phyloP scores from a whole-genome alignment of 2,113 vertebrate species.

The Dicerorhinus sumatrensis region DNA sequence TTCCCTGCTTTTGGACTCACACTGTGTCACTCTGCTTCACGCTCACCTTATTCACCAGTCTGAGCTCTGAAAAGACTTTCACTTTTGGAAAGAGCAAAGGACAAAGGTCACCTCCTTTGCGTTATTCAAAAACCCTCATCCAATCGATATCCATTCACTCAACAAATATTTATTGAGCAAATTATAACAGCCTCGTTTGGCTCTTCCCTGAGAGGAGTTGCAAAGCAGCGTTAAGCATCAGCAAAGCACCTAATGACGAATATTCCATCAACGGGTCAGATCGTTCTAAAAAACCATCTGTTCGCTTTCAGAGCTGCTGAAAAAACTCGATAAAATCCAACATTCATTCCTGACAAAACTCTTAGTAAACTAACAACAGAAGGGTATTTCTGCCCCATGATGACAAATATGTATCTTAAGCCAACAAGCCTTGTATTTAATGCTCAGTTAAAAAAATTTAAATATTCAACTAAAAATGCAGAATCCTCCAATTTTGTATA shows the following conservation, averaged over 20 bases:
- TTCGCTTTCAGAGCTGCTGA: neutral
- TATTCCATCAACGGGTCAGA: neutral
- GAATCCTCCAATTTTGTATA: neutral
- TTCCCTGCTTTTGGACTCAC: neutral
- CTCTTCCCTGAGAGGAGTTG: neutral
- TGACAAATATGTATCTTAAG: neutral
- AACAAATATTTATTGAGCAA: neutral
- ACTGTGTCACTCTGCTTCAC: rapidly evolving
- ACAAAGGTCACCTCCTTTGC: neutral
- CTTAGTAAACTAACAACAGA: neutral
- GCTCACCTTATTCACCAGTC: neutral
- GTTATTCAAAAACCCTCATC: neutral
- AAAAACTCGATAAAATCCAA: neutral
- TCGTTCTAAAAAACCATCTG: neutral
- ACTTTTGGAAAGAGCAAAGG: neutral
- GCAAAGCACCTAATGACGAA: neutral
- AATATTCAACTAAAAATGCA: neutral
- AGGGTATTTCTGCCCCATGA: neutral
- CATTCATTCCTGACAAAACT: neutral
- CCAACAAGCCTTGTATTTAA: neutral
- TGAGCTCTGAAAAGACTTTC: neutral
- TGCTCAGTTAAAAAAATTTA: neutral
- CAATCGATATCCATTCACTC: neutral
- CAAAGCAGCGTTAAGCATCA: too few species aligned
- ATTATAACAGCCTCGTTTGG: rapidly evolving